Evolutionary conservation across 2,797 vertebrate genomes (phyloP), one percentile per base, ranked within the genome.

Genomic region (Rhabdophis nuchalis): DNA sequence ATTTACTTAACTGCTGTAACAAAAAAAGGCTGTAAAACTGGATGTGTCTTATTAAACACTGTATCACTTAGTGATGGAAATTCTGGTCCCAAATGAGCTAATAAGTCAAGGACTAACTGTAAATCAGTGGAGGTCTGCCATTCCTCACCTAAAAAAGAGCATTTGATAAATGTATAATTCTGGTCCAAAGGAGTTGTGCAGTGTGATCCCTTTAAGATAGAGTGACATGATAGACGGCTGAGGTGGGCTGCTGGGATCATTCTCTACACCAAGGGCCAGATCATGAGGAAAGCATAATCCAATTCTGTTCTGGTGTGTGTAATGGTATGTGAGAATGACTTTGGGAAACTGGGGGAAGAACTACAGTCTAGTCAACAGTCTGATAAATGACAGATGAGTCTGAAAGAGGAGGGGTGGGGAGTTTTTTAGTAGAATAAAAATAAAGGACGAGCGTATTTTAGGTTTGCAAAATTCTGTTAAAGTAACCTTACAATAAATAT

Each of bases 381-480:
- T 41, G 8, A 41, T 41, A 77, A 77, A 77, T 23, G 72, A 77
- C 23, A 41, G 32, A 4, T 41, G 72, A 41, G 36, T 41, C 18
- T 41, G 20, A 77, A 77, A 77, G 72, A 41, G 32, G 72, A 77
- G 18, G 72, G 36, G 18, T 23, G 36, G 72, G 20, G 36, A 20
- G 36, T 32, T 77, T 77, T 36, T 77, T 4, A 11, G 8, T 77
- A 41, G 20, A 41, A 23, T 77, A 77, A 41, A 77, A 77, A 23
- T 11, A 11, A 3, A 11, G 20, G 72, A 23, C 1, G 1, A 77
- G 72, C 0, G 0, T 41, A 1, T 0, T 41, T 41, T 18, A 77
- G 36, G 20, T 14, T 77, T 41, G 20, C 72, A 77, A 77, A 8
- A 77, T 41, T 23, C 36, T 25, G 18, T 77, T 41, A 77, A 77